Conservation (phyloP, 2,888 invertebrate genomes). For the Leptinotarsa rubiginosa region DNA sequence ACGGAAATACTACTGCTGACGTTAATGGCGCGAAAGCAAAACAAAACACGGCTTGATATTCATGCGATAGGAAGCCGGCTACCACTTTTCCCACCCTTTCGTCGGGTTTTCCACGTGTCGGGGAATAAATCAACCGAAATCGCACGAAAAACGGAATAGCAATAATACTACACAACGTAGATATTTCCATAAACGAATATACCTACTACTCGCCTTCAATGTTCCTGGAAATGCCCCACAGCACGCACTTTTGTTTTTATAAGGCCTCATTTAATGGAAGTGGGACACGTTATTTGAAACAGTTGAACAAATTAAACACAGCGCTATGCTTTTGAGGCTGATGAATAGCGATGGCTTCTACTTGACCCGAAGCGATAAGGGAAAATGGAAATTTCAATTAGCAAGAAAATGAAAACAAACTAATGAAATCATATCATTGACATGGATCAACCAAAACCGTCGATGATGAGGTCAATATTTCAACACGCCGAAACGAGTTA, state of each 20-base stretch:
- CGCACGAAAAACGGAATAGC: constrained; percentile 14
- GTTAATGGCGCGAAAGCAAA: constrained; percentile 22
- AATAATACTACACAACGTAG: constrained; percentile 6
- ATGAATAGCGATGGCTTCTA: constrained; percentile 16
- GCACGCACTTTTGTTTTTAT: constrained; percentile 15
- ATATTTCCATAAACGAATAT: constrained; percentile 17
- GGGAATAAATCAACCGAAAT: constrained; percentile 12
- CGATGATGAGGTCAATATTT: constrained; percentile 1
- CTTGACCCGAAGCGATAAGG: constrained; percentile 16
- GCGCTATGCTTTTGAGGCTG: neutral
- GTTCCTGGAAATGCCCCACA: neutral
- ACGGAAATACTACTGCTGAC: constrained; percentile 20
- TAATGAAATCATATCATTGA: constrained; percentile 17
- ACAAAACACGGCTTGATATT: constrained; percentile 16
- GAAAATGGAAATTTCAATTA: constrained; percentile 29
- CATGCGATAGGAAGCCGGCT: constrained; percentile 4
- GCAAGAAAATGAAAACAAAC: constrained; percentile 32
- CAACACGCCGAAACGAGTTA: neutral
- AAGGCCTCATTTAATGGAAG: constrained; percentile 18
- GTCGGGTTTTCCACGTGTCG: neutral
- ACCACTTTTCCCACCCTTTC: constrained; percentile 9
- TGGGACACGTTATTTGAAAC: constrained; percentile 16
- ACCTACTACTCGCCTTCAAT: constrained; percentile 8
- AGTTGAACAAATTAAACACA: constrained; percentile 19
- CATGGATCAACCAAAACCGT: constrained; percentile 5